These are phyloP conservation scores for Amphiprion clarkii DNA, from an alignment of 2,797 vertebrate species.

Conservation along the genomic window DNA sequence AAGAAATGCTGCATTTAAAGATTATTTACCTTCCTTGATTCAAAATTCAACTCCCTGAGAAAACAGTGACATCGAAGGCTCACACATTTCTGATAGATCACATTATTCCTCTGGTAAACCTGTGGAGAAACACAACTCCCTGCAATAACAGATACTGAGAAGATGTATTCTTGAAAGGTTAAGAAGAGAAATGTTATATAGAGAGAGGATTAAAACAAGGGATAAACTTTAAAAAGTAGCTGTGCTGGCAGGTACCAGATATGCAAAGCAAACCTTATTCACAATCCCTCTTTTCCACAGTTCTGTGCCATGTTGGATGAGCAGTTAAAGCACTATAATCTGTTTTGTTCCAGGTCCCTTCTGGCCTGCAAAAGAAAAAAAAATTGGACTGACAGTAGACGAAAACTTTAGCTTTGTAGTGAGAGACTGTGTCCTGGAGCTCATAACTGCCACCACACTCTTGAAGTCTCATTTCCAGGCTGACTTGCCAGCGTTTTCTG, in stretches of 20 bases:
- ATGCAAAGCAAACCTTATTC: slow-evolving; percentile 31
- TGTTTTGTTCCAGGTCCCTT: slow-evolving; percentile 47
- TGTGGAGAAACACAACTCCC: neutral
- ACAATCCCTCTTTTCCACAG: slow-evolving; percentile 4
- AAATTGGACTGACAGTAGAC: slow-evolving; percentile 42
- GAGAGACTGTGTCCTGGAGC: slow-evolving; percentile 46
- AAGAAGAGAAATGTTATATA: slow-evolving; percentile 37
- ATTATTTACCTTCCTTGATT: neutral
- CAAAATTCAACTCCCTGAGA: neutral
- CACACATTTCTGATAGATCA: slow-evolving; percentile 12
- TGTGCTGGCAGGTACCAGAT: slow-evolving; percentile 35
- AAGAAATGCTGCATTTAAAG: slow-evolving; percentile 1
- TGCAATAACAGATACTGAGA: slow-evolving; percentile 6
- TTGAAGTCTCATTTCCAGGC: slow-evolving; percentile 39
- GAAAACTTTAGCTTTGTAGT: slow-evolving; percentile 46
- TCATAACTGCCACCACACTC: slow-evolving; percentile 28
- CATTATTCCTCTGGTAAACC: slow-evolving; percentile 37
- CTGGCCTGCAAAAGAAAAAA: slow-evolving; percentile 13
- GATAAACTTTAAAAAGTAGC: slow-evolving; percentile 25
- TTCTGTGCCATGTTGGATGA: slow-evolving; percentile 45
- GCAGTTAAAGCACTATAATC: slow-evolving; percentile 45
- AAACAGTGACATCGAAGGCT: neutral
- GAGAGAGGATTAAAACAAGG: slow-evolving; percentile 45
- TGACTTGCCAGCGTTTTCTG: slow-evolving; percentile 11
- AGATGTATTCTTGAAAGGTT: slow-evolving; percentile 48